These are phyloP conservation scores for Conistra vaccinii DNA, from an alignment of 2,888 invertebrate genomes.

Conservation along the genomic window DNA sequence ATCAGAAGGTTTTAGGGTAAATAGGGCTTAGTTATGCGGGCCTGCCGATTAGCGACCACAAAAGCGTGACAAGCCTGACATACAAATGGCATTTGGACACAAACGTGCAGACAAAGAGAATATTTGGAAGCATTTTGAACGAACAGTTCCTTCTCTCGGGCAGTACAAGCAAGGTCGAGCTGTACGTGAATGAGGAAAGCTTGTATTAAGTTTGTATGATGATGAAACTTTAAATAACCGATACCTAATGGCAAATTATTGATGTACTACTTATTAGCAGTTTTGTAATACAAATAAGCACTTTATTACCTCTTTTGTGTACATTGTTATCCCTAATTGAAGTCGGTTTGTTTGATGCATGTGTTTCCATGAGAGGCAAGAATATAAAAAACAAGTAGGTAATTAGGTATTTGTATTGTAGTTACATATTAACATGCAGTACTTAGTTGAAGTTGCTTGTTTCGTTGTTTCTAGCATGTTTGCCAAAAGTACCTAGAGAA, in stretches of 20 bases:
- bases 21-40: conserved; percentile 55
- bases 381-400: conserved; percentile 1
- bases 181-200: conserved; percentile 61
- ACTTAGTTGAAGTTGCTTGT: background rate
- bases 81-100: conserved; percentile 82
- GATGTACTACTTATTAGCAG: conserved; percentile 1
- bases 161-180: conserved; percentile 76
- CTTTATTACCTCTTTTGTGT: conserved; percentile 12
- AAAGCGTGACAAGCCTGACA: conserved; percentile 78
- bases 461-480: background rate
- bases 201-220: conserved; percentile 55
- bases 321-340: conserved; percentile 16
- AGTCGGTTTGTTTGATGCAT: background rate
- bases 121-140: conserved; percentile 77
- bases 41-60: conserved; percentile 60
- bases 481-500: background rate
- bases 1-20: conserved; percentile 69
- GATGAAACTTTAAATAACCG: conserved; percentile 48
- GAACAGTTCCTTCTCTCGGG: conserved; percentile 75
- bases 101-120: conserved; percentile 80
- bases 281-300: conserved; percentile 19
- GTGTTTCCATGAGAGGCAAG: conserved; percentile 2
- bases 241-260: conserved; percentile 25
- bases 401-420: background rate
- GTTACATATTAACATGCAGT: background rate